Evolutionary conservation across 2,888 invertebrate species (phyloP).

Genomic region (Cantharis rufa): DNA sequence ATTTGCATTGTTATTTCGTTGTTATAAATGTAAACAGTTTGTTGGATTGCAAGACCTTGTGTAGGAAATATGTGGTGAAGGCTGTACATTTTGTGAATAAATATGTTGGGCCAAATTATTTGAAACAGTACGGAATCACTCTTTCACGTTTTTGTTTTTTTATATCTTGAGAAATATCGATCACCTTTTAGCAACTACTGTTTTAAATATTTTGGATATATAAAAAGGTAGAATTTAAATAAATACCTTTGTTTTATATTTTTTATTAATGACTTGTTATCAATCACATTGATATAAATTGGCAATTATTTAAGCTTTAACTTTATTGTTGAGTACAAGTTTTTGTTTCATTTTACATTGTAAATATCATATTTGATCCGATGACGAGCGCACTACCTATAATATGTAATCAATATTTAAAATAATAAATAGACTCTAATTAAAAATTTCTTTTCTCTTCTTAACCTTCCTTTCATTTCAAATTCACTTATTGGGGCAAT

Average conservation of each 20-base stretch:
- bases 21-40: slow-evolving; percentile 50
- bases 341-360: slow-evolving; percentile 55
- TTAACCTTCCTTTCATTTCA: background rate
- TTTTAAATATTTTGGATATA: slow-evolving; percentile 49
- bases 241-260: slow-evolving; percentile 16
- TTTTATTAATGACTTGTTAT: slow-evolving; percentile 6
- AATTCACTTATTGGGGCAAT: background rate
- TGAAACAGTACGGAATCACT: slow-evolving; percentile 35
- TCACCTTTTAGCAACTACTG: slow-evolving; percentile 33
- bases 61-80: slow-evolving; percentile 54
- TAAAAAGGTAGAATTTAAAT: slow-evolving; percentile 20
- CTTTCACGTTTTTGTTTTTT: slow-evolving; percentile 23
- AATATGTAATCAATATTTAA: slow-evolving; percentile 59
- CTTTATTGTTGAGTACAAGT: slow-evolving; percentile 53
- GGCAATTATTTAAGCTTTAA: slow-evolving; percentile 47
- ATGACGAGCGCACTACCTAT: slow-evolving; percentile 56
- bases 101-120: slow-evolving; percentile 47
- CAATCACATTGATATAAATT: slow-evolving; percentile 4
- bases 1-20: slow-evolving; percentile 56
- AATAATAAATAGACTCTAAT: slow-evolving; percentile 56
- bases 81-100: slow-evolving; percentile 57
- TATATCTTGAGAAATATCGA: slow-evolving; percentile 24
- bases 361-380: slow-evolving; percentile 58
- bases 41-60: slow-evolving; percentile 47
- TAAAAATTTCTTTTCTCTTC: background rate